Percentiles rank a stretch among this genome's conserved stretches.
Conservation (phyloP, 1,140 invertebrate genomes). For the Habropoda laboriosa region DNA sequence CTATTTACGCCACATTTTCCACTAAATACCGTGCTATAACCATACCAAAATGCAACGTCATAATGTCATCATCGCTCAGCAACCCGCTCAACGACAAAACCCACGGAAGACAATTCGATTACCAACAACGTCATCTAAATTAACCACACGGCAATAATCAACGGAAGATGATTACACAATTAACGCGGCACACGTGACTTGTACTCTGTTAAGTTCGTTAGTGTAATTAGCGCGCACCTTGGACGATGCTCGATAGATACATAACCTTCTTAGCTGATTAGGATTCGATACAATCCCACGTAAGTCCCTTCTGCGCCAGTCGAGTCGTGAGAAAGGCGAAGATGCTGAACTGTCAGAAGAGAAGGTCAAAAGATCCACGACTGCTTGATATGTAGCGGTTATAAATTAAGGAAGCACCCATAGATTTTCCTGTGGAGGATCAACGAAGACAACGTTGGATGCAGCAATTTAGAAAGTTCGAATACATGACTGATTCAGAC, state of each 20-base stretch:
- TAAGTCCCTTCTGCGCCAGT: not conserved
- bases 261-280: conserved; percentile 12
- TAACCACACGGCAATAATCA: not conserved
- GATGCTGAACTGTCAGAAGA: not conserved
- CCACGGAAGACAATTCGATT: not conserved
- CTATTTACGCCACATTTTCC: not conserved
- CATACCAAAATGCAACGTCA: no score
- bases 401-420: conserved; percentile 4
- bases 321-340: conserved; percentile 20
- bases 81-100: not conserved
- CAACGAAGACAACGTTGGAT: not conserved
- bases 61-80: not conserved
- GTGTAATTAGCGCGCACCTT: conserved; percentile 7
- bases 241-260: not conserved
- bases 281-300: conserved; percentile 21
- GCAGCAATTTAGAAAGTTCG: conserved; percentile 15
- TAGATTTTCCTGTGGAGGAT: not conserved
- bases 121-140: not conserved
- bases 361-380: conserved; percentile 19
- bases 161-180: conserved; percentile 18
- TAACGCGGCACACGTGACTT: not conserved
- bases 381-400: not conserved
- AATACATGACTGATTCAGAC: not conserved
- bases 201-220: conserved; percentile 29
- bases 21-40: no score